Base-by-base conservation (phyloP, 2,797 vertebrate genomes). In the Ficedula albicollis region DNA sequence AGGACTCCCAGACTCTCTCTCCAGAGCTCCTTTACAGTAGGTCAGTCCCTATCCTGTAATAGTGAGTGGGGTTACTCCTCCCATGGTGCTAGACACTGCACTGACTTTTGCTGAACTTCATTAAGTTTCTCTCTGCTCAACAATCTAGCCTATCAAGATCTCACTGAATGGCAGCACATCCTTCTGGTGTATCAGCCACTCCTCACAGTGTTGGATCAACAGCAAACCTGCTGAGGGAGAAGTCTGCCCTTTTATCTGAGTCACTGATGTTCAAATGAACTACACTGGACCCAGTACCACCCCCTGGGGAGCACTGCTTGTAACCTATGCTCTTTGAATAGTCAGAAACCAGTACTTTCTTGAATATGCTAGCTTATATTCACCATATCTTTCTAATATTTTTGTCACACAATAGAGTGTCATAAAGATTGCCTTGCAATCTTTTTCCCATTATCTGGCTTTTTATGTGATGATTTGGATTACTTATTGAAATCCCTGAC, bases 261-360 rank as follows among this genome's bases (percentile, higher is more conserved):
- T 26, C 32, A 21, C 17, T 51, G n/a, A 51, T 11, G 20, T 9
- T 30, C 0, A 1, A 51, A 56, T 15, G 17, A 6, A 13, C 21
- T 5, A 44, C 43, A 15, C 11, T 44, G 38, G 14, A 76, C 2
- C 6, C 8, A 0, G 2, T 15, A 23, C 15, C 2, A 3, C 56
- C 8, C 9, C 21, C 29, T 44, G 10, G 29, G 8, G 29, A 76
- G 3, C 3, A 15, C 5, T 0, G 1, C 16, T 51, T 63, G 11
- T 15, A 29, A 11, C 5, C 8, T 4, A 11, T 19, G 4, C 12
- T 63, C 29, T 73, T 41, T 1, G 1, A 41, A 63, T 32, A 23
- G 32, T 41, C 4, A 64, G 30, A 81, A 72, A 1, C 4, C 22
- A 32, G 9, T 15, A 8, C 23, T 51, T 44, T 60, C 41, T 48